Evolutionary conservation across 2,888 invertebrate species (phyloP).

Genomic region (Drosophila prolongata): DNA sequence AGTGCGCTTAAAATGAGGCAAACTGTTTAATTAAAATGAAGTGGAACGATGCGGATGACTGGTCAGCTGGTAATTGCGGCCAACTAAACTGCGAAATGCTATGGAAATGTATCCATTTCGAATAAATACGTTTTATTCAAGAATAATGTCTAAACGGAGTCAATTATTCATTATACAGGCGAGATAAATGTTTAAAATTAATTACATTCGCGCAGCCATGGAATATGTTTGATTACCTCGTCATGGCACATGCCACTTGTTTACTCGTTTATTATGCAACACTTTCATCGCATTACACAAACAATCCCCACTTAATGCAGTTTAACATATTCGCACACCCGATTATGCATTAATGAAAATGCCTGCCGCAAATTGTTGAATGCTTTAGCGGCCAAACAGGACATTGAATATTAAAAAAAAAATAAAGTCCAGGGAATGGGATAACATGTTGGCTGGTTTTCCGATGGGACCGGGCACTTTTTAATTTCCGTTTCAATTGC

Average conservation of each 20-base stretch:
- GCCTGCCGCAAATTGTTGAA: conserved; percentile 59
- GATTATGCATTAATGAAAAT: conserved; percentile 62
- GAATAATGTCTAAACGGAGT: conserved; percentile 13
- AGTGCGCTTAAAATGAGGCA: conserved; percentile 57
- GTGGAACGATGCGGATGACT: conserved; percentile 68
- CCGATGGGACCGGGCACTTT: conserved; percentile 17
- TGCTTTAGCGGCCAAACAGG: conserved; percentile 1
- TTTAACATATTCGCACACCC: conserved; percentile 48
- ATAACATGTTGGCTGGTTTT: not conserved
- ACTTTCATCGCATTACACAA: conserved; percentile 64
- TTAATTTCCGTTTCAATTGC: conserved; percentile 65
- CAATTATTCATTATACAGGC: conserved; percentile 25
- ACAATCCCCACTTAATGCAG: conserved; percentile 48
- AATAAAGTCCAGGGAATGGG: not conserved
- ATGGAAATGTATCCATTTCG: not conserved
- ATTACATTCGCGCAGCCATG: conserved; percentile 25
- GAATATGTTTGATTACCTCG: conserved; percentile 31
- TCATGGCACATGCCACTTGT: conserved; percentile 34
- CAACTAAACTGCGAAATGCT: conserved; percentile 40
- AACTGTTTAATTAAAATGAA: conserved; percentile 72
- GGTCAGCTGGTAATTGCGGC: conserved; percentile 57
- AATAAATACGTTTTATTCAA: not conserved
- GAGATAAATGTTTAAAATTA: conserved; percentile 44
- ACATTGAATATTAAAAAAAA: not conserved
- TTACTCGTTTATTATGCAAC: conserved; percentile 52